Percentiles rank a stretch among this genome's conserved stretches.
Conservation (phyloP, 2,113 vertebrate species). For the Mesitornis unicolor region DNA sequence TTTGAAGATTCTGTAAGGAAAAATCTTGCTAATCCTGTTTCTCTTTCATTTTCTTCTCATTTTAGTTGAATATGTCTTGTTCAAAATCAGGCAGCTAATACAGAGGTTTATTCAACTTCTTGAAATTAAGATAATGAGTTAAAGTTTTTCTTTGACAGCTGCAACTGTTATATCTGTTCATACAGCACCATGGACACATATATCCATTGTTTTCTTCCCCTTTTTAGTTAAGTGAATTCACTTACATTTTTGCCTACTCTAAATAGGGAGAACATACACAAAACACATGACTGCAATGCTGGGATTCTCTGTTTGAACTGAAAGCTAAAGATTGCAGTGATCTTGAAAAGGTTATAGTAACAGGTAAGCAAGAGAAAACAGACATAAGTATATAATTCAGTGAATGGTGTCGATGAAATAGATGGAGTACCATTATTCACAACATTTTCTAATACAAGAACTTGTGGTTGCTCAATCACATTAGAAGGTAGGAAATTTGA, state of each 20-base stretch:
- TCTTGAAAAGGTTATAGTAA: background rate
- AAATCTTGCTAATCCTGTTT: background rate
- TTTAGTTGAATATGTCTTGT: background rate
- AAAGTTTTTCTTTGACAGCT: background rate
- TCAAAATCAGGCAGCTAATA: background rate
- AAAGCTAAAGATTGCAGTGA: background rate
- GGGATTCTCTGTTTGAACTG: background rate
- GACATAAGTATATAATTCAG: background rate
- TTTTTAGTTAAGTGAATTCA: background rate
- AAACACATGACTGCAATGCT: background rate
- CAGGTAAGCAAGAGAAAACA: background rate
- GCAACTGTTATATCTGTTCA: background rate
- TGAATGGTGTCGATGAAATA: background rate
- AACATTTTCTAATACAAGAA: background rate
- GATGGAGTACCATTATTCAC: background rate
- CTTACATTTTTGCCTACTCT: background rate
- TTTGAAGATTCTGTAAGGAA: background rate
- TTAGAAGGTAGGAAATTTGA: background rate
- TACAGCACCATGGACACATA: background rate
- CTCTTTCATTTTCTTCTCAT: background rate
- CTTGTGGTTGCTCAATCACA: background rate
- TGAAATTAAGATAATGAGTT: background rate
- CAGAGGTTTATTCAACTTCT: background rate
- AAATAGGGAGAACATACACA: background rate
- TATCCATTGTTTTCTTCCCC: background rate